phyloP scores from a whole-genome alignment of 2,888 invertebrate species.

The Odontomyia ornata region DNA sequence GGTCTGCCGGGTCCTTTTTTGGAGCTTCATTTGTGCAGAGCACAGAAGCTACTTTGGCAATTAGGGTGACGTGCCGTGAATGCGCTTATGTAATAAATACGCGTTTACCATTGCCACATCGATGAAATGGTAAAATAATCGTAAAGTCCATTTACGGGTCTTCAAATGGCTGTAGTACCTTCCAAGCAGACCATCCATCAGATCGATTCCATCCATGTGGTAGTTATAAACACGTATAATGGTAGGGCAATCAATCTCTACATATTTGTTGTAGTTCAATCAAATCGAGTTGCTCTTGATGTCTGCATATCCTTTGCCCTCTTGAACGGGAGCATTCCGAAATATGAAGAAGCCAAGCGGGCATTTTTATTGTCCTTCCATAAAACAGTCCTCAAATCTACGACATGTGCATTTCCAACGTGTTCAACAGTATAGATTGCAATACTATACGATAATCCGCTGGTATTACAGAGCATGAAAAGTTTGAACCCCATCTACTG shows the following conservation, averaged over 20 bases:
- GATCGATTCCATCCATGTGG: constrained; percentile 55
- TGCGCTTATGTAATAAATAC: too few relatives aligned
- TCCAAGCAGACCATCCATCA: constrained; percentile 52
- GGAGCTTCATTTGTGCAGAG: neutral
- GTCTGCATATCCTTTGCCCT: constrained; percentile 44
- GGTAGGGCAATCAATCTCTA: constrained; percentile 51
- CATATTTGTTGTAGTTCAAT: constrained; percentile 40
- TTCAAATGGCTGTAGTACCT: neutral
- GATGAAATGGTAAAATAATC: too few relatives aligned
- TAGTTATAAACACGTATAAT: constrained; percentile 53
- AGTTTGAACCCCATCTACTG: neutral
- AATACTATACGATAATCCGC: neutral
- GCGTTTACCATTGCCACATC: neutral
- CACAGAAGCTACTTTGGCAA: too few relatives aligned
- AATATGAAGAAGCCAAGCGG: constrained; percentile 54
- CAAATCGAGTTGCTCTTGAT: constrained; percentile 49
- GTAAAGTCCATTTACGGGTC: neutral
- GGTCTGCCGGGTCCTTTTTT: constrained; percentile 10
- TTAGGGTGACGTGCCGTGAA: too few relatives aligned
- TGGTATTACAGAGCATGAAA: neutral
- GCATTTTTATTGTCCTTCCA: constrained; percentile 60
- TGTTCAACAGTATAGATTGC: constrained; percentile 5
- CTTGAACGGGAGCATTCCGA: constrained; percentile 53
- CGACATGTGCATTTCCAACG: constrained; percentile 5
- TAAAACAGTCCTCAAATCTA: constrained; percentile 44